Evolutionary conservation across 1,140 invertebrate genomes (phyloP).

Genomic region (Cotesia typhae): DNA sequence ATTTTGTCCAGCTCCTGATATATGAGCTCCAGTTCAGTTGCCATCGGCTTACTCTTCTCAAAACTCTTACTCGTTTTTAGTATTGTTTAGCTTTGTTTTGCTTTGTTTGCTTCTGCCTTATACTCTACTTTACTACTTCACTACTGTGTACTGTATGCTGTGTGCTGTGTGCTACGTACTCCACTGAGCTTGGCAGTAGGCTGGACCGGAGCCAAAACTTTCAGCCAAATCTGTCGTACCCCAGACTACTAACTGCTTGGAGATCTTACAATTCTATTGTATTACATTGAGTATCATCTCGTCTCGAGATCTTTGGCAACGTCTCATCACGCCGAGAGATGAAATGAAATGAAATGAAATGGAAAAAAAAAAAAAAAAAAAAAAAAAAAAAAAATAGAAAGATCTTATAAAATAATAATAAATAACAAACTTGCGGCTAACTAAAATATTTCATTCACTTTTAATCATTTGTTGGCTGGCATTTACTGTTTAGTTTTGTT

Average conservation of each 20-base stretch:
- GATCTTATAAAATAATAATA: constrained; percentile 1
- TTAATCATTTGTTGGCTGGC: background rate
- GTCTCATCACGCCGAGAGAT: too few relatives aligned
- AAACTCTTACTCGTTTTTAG: background rate
- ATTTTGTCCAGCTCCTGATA: constrained; percentile 28
- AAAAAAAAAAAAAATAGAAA: background rate
- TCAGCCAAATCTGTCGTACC: constrained; percentile 14
- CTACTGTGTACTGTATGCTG: too few relatives aligned
- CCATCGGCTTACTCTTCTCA: constrained; percentile 9
- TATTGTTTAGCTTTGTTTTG: background rate
- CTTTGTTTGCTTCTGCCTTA: background rate
- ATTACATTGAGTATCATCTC: constrained; percentile 18
- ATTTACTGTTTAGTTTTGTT: too few relatives aligned
- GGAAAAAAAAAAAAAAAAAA: background rate
- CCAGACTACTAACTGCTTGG: constrained; percentile 19
- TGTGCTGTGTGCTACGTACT: background rate
- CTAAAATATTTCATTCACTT: too few relatives aligned
- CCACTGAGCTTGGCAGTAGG: constrained; percentile 10
- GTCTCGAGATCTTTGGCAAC: constrained; percentile 10
- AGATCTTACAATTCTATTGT: constrained; percentile 31
- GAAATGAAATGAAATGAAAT: too few relatives aligned
- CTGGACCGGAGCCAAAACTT: constrained; percentile 28
- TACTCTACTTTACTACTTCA: background rate
- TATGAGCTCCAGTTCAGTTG: constrained; percentile 12
- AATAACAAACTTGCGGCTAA: too few relatives aligned